Evolutionary conservation across 2,113 vertebrate genomes (phyloP).

Genomic region (Pogona vitticeps): DNA sequence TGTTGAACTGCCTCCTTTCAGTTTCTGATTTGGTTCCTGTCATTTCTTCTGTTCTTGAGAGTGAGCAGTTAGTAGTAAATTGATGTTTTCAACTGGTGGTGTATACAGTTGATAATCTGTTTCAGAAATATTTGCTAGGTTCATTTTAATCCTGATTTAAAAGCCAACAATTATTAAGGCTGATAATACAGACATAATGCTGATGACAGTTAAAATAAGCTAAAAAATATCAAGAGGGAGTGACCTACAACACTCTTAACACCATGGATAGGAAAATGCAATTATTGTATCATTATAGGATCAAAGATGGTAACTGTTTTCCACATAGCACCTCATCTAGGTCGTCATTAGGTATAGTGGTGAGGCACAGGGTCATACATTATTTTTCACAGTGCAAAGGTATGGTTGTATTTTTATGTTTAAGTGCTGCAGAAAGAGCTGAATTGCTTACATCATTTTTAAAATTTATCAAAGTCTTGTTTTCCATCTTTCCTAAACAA

Average conservation of each 20-base stretch:
- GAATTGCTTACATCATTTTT: neutral
- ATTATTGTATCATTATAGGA: neutral
- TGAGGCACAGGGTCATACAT: neutral
- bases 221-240: neutral
- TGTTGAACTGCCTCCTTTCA: too few relatives aligned
- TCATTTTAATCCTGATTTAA: neutral
- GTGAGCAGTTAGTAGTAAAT: neutral
- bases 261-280: neutral
- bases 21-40: neutral
- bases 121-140: neutral
- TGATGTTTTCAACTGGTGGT: neutral
- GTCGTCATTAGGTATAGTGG: neutral
- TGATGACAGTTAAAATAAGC: neutral
- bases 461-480: neutral
- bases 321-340: neutral
- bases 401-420: too few relatives aligned
- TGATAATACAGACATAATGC: neutral
- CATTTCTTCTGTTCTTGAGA: neutral
- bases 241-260: neutral
- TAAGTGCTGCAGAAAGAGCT: neutral
- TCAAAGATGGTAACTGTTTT: neutral
- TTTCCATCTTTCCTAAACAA: neutral
- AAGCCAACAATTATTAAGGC: neutral
- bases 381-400: neutral
- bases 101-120: neutral